phyloP scores from a whole-genome alignment of 1,140 invertebrate genomes.

The Papilio xuthus region DNA sequence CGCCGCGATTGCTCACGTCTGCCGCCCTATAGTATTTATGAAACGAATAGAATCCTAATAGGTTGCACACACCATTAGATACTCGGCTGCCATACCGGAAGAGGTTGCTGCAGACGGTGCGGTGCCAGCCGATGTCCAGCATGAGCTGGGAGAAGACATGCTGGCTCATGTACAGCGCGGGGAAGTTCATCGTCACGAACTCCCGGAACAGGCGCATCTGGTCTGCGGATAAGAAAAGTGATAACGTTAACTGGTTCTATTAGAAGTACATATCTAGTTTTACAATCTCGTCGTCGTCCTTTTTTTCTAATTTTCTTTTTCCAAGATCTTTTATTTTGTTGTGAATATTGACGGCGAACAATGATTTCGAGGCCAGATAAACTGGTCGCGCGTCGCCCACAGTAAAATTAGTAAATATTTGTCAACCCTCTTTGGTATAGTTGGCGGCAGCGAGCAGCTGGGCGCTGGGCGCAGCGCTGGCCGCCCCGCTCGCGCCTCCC shows the following conservation, averaged over 20 bases:
- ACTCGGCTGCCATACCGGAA: too few species aligned
- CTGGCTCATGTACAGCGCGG: constrained; percentile 72
- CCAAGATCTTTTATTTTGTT: too few species aligned
- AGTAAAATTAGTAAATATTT: background rate
- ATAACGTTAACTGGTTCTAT: background rate
- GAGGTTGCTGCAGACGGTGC: constrained; percentile 59
- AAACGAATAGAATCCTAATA: background rate
- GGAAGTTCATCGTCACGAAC: constrained; percentile 71
- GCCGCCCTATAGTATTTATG: constrained; percentile 63
- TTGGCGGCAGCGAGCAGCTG: constrained; percentile 60
- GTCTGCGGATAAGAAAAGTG: constrained; percentile 47
- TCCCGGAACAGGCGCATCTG: constrained; percentile 70
- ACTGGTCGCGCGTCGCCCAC: background rate
- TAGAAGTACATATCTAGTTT: background rate
- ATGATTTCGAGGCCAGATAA: too few species aligned
- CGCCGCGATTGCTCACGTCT: constrained; percentile 69
- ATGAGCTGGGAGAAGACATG: constrained; percentile 71
- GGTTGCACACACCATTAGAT: background rate
- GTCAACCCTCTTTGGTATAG: constrained; percentile 58
- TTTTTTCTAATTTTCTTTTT: too few species aligned
- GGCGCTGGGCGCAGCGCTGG: constrained; percentile 47
- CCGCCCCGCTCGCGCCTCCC: constrained; percentile 45
- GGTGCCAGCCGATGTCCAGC: constrained; percentile 73
- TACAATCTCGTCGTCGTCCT: too few species aligned
- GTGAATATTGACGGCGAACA: too few species aligned